Evolutionary conservation across 2,888 invertebrate species (phyloP).

Genomic region (Galerucella calmariensis): DNA sequence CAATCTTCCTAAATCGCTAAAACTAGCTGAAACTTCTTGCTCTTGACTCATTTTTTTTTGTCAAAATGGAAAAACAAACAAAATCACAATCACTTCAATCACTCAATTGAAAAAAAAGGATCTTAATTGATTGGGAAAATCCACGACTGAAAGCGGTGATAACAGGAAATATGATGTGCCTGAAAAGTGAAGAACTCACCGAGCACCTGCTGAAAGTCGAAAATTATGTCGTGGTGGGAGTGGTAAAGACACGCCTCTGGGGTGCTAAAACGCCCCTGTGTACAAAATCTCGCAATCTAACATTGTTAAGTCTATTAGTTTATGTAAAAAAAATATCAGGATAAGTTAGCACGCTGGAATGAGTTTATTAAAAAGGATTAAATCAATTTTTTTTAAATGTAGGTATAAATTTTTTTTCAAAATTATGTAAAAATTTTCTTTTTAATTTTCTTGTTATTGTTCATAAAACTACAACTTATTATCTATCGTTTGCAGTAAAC

Average conservation of each 20-base stretch:
- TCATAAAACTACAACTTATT: too few species aligned
- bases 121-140: slow-evolving; percentile 38
- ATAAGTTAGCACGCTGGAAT: too few species aligned
- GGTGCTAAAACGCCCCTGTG: slow-evolving; percentile 57
- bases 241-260: slow-evolving; percentile 57
- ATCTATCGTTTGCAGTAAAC: too few species aligned
- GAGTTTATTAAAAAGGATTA: too few species aligned
- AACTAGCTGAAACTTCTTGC: slow-evolving; percentile 62
- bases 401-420: too few species aligned
- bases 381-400: too few species aligned
- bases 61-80: slow-evolving; percentile 33
- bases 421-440: too few species aligned
- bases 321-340: neutral
- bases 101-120: slow-evolving; percentile 17
- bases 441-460: too few species aligned
- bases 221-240: slow-evolving; percentile 54
- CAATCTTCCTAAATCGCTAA: slow-evolving; percentile 61
- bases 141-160: slow-evolving; percentile 46
- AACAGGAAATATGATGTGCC: slow-evolving; percentile 57
- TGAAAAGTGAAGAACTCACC: slow-evolving; percentile 53
- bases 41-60: slow-evolving; percentile 61
- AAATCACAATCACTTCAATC: slow-evolving; percentile 38
- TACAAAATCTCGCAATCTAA: slow-evolving; percentile 31
- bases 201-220: slow-evolving; percentile 55
- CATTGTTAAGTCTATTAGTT: slow-evolving; percentile 14